Base-by-base conservation (phyloP, 2,113 vertebrate species). In the Ginglymostoma cirratum region DNA sequence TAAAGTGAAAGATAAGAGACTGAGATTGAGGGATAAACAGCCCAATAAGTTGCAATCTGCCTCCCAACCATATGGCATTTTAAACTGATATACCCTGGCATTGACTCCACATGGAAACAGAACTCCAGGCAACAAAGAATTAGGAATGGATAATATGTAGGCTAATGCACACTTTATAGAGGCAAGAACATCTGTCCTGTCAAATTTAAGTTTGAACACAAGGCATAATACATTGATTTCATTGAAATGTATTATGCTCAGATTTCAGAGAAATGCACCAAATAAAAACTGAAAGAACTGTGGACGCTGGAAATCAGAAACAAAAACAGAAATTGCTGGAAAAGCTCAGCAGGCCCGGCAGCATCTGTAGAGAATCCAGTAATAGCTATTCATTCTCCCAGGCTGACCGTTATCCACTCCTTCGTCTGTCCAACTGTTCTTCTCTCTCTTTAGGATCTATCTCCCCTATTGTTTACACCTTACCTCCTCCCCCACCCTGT, bases 121-220 rank as follows among this genome's bases (percentile, higher is more conserved):
- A 52, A 69, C 94, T 72, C 94, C 94, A 48, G 30, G 94, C 94
- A 95, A 95, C 67, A 12, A 45, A 70, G 67, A 95, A 52, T 95
- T 52, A 52, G 66, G 67, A 95, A 95, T 45, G 66, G 94, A 52
- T 95, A 95, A 95, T 95, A 95, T 95, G 94, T 70, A 72, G 67
- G 94, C 69, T 95, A 95, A 95, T 95, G 94, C 70, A 67, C 94
- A 95, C 94, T 95, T 72, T 72, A 72, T 34, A 52, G 94, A 12
- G 70, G 23, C 94, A 45, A 3, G 69, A 48, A 14, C 94, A 95
- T 95, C 94, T 72, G 94, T 72, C 94, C 67, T 52, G 3, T 95
- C 94, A 38, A 72, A 95, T 95, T 93, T 93, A 66, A 66, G 61
- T 24, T 93, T 67, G 61, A 38, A 66, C 55, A 66, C 21, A n/a